Conservation (phyloP, 2,797 vertebrate genomes). For the Coracias cyanogaster region DNA sequence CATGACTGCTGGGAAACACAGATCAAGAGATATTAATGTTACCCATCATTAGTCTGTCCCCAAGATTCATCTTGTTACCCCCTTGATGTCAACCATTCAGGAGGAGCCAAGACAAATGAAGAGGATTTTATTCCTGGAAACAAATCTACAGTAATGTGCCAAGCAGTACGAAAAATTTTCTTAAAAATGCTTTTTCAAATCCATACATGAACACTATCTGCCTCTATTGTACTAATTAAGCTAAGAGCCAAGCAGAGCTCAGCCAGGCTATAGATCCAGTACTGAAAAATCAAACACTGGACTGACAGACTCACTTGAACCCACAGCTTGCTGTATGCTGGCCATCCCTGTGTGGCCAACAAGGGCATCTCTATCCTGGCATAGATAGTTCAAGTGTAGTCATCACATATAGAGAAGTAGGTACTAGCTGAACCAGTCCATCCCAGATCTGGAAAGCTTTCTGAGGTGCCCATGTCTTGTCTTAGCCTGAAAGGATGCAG, state of each 20-base stretch:
- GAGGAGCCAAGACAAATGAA: neutral
- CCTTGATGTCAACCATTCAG: neutral
- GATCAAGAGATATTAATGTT: neutral
- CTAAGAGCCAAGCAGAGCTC: slow-evolving; percentile 7
- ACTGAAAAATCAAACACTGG: slow-evolving; percentile 11
- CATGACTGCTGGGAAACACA: neutral
- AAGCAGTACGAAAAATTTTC: slow-evolving; percentile 8
- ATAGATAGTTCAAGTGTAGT: neutral
- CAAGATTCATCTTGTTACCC: neutral
- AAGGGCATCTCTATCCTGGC: slow-evolving; percentile 22
- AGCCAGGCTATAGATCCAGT: neutral
- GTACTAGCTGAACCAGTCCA: neutral
- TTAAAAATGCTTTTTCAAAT: slow-evolving; percentile 13
- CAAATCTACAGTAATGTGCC: neutral
- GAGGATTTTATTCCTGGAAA: neutral
- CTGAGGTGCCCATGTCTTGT: neutral
- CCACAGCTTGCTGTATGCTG: neutral
- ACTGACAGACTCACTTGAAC: slow-evolving; percentile 45
- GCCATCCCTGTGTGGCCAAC: slow-evolving; percentile 27
- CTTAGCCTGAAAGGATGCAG: neutral
- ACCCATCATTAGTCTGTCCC: neutral
- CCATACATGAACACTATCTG: neutral
- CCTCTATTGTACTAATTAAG: neutral
- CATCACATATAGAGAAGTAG: neutral
- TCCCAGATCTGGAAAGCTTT: neutral